Conservation (phyloP, 2,888 invertebrate genomes). For the Cephus pygmeus region DNA sequence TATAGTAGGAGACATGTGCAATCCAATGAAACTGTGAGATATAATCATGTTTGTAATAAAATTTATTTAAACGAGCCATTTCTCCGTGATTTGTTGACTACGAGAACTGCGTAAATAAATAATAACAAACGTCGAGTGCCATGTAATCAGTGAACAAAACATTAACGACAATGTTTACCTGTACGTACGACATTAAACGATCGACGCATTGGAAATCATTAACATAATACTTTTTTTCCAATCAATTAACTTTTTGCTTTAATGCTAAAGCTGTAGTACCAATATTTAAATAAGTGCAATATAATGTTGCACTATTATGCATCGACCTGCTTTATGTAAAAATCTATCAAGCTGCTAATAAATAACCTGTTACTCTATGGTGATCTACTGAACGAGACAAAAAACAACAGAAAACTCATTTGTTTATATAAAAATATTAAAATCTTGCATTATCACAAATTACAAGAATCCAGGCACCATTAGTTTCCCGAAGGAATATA, state of each 20-base stretch:
- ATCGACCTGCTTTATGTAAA: not conserved
- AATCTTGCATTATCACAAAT: constrained; percentile 28
- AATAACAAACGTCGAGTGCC: constrained; percentile 13
- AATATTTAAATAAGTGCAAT: no score
- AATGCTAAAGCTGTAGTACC: no score
- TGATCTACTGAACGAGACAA: not conserved
- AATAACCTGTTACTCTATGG: not conserved
- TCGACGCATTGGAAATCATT: not conserved
- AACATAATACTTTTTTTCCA: no score
- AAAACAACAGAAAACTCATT: constrained; percentile 13
- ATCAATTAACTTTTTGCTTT: no score
- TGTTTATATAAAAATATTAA: constrained; percentile 15
- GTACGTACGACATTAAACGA: not conserved
- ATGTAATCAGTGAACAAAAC: not conserved
- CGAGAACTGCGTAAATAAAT: constrained; percentile 22
- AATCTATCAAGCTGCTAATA: not conserved
- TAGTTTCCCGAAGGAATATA: constrained; percentile 27
- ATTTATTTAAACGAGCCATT: constrained; percentile 10
- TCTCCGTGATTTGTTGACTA: constrained; percentile 10
- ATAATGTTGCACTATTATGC: not conserved
- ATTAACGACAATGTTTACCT: not conserved
- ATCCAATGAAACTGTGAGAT: not conserved
- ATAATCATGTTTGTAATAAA: not conserved
- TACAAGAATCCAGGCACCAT: constrained; percentile 46
- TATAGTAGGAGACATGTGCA: not conserved